phyloP scores from a whole-genome alignment of 2,113 vertebrate genomes.

The Megaptera novaeangliae region DNA sequence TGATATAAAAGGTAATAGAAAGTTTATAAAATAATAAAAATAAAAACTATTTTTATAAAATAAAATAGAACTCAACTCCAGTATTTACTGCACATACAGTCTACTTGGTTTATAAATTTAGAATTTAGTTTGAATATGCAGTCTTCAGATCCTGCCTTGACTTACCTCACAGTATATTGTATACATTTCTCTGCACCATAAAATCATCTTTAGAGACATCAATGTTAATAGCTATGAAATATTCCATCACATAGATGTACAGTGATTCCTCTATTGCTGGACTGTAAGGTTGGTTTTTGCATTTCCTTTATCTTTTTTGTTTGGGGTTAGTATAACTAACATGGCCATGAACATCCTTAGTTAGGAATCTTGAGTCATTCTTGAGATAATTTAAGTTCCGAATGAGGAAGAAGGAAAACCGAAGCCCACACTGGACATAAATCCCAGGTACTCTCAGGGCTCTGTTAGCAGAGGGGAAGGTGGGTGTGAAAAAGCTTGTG shows the following conservation, averaged over 20 bases:
- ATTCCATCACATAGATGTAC: fast-evolving
- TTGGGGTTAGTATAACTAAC: neutral
- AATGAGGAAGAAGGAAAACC: neutral
- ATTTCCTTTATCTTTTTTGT: no score
- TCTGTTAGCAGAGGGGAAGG: neutral
- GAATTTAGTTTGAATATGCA: neutral
- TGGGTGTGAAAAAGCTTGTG: fast-evolving
- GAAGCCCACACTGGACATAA: neutral
- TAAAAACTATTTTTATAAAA: neutral
- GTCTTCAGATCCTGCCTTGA: neutral
- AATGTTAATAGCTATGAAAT: neutral
- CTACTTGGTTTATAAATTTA: neutral
- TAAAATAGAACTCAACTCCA: neutral
- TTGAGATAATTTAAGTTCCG: neutral
- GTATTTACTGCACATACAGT: neutral
- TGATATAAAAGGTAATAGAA: neutral
- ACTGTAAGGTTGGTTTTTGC: neutral
- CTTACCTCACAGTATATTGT: fast-evolving
- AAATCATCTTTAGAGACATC: neutral
- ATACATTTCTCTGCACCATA: neutral
- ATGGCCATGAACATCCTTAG: neutral
- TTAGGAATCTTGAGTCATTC: neutral
- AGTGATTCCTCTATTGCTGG: no score
- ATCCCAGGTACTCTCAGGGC: neutral
- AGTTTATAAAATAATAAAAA: neutral